Evolutionary conservation across 2,797 vertebrate species (phyloP).

Genomic region (Perodicticus potto): DNA sequence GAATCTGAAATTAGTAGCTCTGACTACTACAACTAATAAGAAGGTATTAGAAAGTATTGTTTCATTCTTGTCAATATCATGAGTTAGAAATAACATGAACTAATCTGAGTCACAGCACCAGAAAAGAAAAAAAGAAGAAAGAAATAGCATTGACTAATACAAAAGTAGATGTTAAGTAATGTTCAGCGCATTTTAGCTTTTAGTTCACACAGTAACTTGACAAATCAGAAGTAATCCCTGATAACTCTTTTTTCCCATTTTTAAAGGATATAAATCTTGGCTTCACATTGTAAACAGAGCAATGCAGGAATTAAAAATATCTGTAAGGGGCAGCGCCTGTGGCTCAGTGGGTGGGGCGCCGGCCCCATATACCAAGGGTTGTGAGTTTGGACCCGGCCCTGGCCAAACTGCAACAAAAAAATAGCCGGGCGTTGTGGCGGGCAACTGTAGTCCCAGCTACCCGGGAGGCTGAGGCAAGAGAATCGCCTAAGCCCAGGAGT

Average conservation of each 20-base stretch:
- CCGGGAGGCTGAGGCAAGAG: no score
- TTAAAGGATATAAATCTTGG: background rate
- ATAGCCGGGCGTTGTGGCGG: no score
- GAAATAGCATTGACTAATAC: background rate
- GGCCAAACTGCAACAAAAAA: no score
- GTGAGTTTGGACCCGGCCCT: no score
- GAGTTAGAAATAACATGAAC: background rate
- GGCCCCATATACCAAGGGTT: no score
- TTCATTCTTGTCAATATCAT: slow-evolving; percentile 21
- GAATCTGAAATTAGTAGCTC: slow-evolving; percentile 93
- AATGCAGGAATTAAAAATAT: slow-evolving; percentile 8
- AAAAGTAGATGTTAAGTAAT: background rate
- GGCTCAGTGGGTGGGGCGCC: no score
- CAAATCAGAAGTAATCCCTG: background rate
- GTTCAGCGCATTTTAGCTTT: background rate
- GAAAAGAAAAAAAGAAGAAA: background rate
- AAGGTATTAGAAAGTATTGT: slow-evolving; percentile 34
- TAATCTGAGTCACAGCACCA: background rate
- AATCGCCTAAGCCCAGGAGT: no score
- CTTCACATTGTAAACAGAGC: slow-evolving; percentile 16
- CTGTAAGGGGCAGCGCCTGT: no score
- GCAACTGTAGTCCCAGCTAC: no score
- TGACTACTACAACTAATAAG: slow-evolving; percentile 90
- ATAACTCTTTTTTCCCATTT: background rate
- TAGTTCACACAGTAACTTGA: background rate